These are phyloP conservation scores for Volucella inflata DNA, from an alignment of 2,888 invertebrate genomes.

Conservation along the genomic window DNA sequence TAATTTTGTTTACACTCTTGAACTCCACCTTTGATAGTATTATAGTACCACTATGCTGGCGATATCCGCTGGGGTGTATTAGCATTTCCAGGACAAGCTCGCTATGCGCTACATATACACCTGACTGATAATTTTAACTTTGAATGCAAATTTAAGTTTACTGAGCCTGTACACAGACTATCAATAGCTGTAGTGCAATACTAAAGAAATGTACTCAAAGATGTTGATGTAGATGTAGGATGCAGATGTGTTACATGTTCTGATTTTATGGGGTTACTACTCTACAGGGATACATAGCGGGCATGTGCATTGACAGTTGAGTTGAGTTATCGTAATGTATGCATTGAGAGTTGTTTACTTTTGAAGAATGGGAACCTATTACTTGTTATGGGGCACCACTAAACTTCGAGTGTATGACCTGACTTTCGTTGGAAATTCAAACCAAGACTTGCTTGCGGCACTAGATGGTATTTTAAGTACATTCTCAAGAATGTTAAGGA, in stretches of 20 bases:
- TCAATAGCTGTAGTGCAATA: constrained; percentile 55
- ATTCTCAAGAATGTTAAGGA: no score
- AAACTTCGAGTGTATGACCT: constrained; percentile 55
- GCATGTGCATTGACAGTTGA: constrained; percentile 47
- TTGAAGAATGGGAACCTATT: constrained; percentile 29
- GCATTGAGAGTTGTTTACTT: constrained; percentile 38
- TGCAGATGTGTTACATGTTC: constrained; percentile 13
- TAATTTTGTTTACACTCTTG: constrained; percentile 66
- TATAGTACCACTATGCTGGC: neutral
- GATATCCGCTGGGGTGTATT: constrained; percentile 12
- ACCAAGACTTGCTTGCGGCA: constrained; percentile 5
- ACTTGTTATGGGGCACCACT: constrained; percentile 29
- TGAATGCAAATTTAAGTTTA: constrained; percentile 69
- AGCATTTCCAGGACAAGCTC: constrained; percentile 22
- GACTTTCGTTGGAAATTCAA: constrained; percentile 24
- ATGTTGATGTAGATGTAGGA: constrained; percentile 45
- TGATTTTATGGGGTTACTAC: constrained; percentile 61
- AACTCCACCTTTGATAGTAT: constrained; percentile 20
- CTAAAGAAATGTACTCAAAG: constrained; percentile 22
- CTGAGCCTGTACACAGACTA: constrained; percentile 59
- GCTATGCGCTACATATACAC: neutral
- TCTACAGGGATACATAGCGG: constrained; percentile 28
- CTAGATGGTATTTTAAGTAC: neutral
- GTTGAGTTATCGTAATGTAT: constrained; percentile 58
- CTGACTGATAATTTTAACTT: constrained; percentile 63